These are phyloP conservation scores for Xenentodon cancila DNA, from an alignment of 2,797 vertebrate species.

Conservation along the genomic window DNA sequence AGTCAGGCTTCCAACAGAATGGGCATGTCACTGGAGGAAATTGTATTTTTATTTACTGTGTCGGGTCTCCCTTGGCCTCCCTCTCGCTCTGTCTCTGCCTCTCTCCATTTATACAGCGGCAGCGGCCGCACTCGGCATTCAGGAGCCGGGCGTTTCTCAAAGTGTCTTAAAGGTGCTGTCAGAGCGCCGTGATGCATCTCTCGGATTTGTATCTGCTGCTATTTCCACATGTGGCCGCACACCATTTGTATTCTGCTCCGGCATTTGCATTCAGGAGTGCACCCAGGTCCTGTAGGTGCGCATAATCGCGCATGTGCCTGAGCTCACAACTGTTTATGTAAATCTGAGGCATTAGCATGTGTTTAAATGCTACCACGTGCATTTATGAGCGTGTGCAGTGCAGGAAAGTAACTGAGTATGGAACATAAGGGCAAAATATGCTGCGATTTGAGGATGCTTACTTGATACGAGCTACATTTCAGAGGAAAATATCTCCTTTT, in stretches of 20 bases:
- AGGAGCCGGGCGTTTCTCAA: constrained; percentile 61
- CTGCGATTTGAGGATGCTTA: too few relatives aligned
- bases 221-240: constrained; percentile 62
- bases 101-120: constrained; percentile 61
- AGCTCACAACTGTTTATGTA: constrained; percentile 29
- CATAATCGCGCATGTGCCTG: constrained; percentile 21
- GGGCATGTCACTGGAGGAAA: constrained; percentile 80
- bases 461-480: too few relatives aligned
- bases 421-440: too few relatives aligned
- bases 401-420: too few relatives aligned
- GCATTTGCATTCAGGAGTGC: constrained; percentile 50
- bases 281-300: constrained; percentile 46
- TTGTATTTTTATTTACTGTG: constrained; percentile 84
- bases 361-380: constrained; percentile 27
- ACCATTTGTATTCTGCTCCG: constrained; percentile 55
- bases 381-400: neutral
- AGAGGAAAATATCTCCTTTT: too few relatives aligned
- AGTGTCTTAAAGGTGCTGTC: constrained; percentile 75
- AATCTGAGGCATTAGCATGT: constrained; percentile 46
- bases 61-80: constrained; percentile 69
- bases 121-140: constrained; percentile 41
- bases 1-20: constrained; percentile 80
- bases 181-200: constrained; percentile 68
- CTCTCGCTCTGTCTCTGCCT: constrained; percentile 70
- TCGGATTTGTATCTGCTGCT: constrained; percentile 60